Conservation (phyloP, 2,797 vertebrate genomes). For the Cephalopachus bancanus region DNA sequence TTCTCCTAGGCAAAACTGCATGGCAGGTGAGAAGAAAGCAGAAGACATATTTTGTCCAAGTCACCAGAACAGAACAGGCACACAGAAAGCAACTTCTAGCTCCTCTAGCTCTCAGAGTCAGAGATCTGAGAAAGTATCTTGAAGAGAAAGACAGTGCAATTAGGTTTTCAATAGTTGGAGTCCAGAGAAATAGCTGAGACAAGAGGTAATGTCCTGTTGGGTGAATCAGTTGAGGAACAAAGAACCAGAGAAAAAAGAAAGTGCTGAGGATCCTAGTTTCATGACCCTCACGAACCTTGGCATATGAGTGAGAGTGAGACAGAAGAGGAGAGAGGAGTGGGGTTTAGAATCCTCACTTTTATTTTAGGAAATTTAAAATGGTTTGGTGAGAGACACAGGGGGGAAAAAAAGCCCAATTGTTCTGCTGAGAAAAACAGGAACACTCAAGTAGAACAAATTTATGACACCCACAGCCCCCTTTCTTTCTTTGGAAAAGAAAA, state of each 20-base stretch:
- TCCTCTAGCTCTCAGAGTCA: neutral
- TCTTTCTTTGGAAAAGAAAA: constrained; percentile 58
- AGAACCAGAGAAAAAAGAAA: neutral
- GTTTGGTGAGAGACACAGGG: constrained; percentile 64
- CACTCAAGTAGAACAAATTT: constrained; percentile 55
- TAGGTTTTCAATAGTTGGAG: neutral
- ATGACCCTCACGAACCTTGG: neutral
- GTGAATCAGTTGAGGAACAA: neutral
- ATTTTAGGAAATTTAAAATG: constrained; percentile 78
- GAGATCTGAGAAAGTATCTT: neutral
- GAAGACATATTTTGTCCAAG: neutral
- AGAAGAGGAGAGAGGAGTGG: neutral
- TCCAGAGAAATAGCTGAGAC: neutral
- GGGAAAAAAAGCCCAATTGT: constrained; percentile 57
- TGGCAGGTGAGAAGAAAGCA: neutral
- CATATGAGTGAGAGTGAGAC: constrained; percentile 39
- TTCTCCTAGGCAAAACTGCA: neutral
- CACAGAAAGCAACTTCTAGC: neutral
- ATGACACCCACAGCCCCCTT: neutral
- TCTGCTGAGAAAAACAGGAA: constrained; percentile 70
- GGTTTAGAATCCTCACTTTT: constrained; percentile 73
- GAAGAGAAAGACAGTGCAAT: neutral
- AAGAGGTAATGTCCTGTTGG: neutral
- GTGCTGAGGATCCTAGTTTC: constrained; percentile 16
- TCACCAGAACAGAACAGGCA: neutral